Conservation (phyloP, 2,888 invertebrate genomes). For the Orthonevra nobilis region DNA sequence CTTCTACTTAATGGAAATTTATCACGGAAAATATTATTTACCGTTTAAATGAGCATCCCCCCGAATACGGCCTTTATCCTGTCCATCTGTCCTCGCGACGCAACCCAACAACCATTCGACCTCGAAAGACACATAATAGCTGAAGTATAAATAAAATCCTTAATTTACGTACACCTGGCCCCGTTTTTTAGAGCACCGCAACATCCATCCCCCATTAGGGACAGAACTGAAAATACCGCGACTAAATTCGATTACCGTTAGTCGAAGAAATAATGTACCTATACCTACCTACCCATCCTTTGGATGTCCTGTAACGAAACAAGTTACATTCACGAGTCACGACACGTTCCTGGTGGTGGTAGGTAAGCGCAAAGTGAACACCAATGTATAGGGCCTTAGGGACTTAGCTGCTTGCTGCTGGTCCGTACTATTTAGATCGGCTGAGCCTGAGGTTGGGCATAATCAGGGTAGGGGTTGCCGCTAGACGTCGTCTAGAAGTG, state of each 20-base stretch:
- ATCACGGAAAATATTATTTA: conserved; percentile 67
- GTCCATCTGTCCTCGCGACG: conserved; percentile 13
- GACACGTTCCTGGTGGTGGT: conserved; percentile 36
- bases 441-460: not conserved
- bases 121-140: conserved; percentile 1
- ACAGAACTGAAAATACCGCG: conserved; percentile 62
- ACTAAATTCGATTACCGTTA: conserved; percentile 69
- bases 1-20: conserved; percentile 65
- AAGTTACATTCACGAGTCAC: conserved; percentile 67
- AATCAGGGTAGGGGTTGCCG: conserved; percentile 3
- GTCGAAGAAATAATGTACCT: conserved; percentile 63
- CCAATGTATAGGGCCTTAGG: conserved; percentile 33
- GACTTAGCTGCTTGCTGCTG: conserved; percentile 39
- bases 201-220: conserved; percentile 14
- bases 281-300: no score
- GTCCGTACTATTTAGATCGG: no score
- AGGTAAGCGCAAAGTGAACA: conserved; percentile 1
- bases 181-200: not conserved
- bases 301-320: conserved; percentile 54
- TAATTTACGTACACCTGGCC: conserved; percentile 64
- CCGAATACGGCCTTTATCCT: conserved; percentile 32
- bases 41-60: conserved; percentile 59
- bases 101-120: not conserved
- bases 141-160: conserved; percentile 57
- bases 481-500: conserved; percentile 58